Evolutionary conservation across 92 coral and sea anemone genomes (phyloP).

Genomic region (Paragorgia papillata): DNA sequence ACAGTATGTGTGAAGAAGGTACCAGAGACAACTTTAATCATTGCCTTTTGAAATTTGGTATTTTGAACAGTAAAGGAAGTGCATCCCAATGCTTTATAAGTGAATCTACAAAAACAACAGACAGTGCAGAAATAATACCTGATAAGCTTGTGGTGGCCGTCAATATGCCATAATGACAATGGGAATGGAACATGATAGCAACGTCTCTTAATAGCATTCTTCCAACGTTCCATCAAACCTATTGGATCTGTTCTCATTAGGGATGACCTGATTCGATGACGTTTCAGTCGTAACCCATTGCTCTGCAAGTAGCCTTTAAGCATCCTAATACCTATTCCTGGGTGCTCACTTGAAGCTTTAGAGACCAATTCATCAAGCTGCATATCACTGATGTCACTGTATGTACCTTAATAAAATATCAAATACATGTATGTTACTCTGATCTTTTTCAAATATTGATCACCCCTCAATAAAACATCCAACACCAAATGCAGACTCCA

Average conservation of each 20-base stretch:
- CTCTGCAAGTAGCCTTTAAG: constrained; percentile 11
- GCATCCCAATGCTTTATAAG: too few relatives aligned
- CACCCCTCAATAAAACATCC: too few relatives aligned
- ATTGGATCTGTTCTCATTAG: constrained; percentile 67
- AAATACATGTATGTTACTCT: background rate
- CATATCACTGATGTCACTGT: constrained; percentile 12
- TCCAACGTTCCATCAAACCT: constrained; percentile 57
- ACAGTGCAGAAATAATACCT: too few relatives aligned
- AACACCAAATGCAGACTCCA: too few relatives aligned
- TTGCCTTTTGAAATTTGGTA: too few relatives aligned
- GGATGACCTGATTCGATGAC: constrained; percentile 56
- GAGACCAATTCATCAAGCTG: constrained; percentile 20
- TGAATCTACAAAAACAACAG: too few relatives aligned
- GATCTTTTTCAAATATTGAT: too few relatives aligned
- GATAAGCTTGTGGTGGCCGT: constrained; percentile 45
- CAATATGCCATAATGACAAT: constrained; percentile 58
- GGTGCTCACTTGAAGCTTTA: constrained; percentile 21
- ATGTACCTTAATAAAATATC: constrained; percentile 5
- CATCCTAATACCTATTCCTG: constrained; percentile 29
- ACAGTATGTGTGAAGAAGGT: too few relatives aligned
- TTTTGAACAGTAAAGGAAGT: too few relatives aligned
- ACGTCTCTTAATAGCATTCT: constrained; percentile 46
- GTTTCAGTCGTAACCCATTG: constrained; percentile 45
- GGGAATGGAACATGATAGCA: constrained; percentile 53
- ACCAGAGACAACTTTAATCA: too few relatives aligned